Base-by-base conservation (phyloP, 2,797 vertebrate species). In the Lacerta viridis region DNA sequence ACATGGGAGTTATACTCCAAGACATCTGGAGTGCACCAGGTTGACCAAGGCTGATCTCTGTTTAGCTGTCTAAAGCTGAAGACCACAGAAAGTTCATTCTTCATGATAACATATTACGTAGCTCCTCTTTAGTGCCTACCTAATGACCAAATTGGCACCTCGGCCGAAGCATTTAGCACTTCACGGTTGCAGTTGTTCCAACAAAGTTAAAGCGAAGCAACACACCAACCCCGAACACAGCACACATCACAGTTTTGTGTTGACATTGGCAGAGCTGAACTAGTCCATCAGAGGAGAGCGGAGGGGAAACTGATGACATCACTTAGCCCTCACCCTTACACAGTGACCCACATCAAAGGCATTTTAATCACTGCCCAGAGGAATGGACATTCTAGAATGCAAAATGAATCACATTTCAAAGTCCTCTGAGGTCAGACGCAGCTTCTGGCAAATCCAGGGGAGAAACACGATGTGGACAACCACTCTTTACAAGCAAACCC, bases 401-500 rank as follows among this genome's bases (percentile, higher is more conserved):
- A 90, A 87, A 90, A 92, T 94, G 92, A 96, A 95, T 95, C 94
- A 95, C 1, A 0, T 93, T 95, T 83, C 84, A 86, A 93, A 95
- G 85, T 92, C 92, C 91, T 88, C 69, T 46, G 87, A 91, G 92
- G 74, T 92, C 93, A 93, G 61, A 43, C 68, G 66, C 80, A 90
- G 85, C 91, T 94, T 88, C 91, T 95, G 94, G 93, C 89, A 92
- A 92, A 89, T 68, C 80, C 89, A 87, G 78, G 84, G 87, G 90
- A 94, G 76, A 82, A 93, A 92, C 82, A 87, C 91, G 90, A 91
- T 87, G 90, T 64, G 85, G 89, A 91, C 89, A 90, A 82, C 76
- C 89, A 50, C 78, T 36, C 82, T 91, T 87, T 83, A 89, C 59
- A 94, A 89, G 78, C 83, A 86, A 93, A 55, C 75, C 86, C 91